Base-by-base conservation (phyloP, 2,797 vertebrate species). In the Epinephelus malabaricus region DNA sequence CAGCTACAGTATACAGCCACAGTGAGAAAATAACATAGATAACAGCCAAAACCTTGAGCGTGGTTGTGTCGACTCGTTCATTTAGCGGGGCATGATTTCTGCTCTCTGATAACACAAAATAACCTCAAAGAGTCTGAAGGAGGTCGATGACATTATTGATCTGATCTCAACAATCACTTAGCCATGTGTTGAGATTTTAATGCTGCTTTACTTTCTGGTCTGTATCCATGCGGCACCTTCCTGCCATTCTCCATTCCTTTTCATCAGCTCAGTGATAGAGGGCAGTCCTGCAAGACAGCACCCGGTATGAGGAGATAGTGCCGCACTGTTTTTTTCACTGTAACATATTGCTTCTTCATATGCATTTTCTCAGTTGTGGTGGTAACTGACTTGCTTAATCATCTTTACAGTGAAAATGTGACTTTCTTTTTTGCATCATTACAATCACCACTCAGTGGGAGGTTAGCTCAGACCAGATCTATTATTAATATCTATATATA, bases 201-300 rank as follows among this genome's bases (percentile, higher is more conserved):
- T 14, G 34, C 55, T 43, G 53, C 40, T 70, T 58, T 11, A 17
- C n/a, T 23, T 56, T 76, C 49, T 72, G 46, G n/a, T 70, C 23
- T 23, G 40, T 13, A 19, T 64, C 51, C 46, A 38, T 51, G 75
- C 6, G 7, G 38, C 55, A 63, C 15, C n/a, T 43, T 63, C 47
- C 19, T 67, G 27, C 9, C 15, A 27, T 34, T 72, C 14, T 47
- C 19, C 17, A 6, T 67, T 19, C 5, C 0, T 53, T 69, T 49
- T 73, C 45, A 66, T 40, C 27, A 65, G 6, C 40, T 78, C 45
- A 34, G 27, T 46, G 64, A 77, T 21, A 25, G 9, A 71, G 21
- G 21, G 53, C 27, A 3, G 51, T 46, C n/a, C 47, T 66, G 49
- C 49, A 59, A 70, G 61, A 30, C 61, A 19, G 23, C 54, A 55